Conservation (phyloP, 2,888 invertebrate genomes). For the Lochmaea capreae region DNA sequence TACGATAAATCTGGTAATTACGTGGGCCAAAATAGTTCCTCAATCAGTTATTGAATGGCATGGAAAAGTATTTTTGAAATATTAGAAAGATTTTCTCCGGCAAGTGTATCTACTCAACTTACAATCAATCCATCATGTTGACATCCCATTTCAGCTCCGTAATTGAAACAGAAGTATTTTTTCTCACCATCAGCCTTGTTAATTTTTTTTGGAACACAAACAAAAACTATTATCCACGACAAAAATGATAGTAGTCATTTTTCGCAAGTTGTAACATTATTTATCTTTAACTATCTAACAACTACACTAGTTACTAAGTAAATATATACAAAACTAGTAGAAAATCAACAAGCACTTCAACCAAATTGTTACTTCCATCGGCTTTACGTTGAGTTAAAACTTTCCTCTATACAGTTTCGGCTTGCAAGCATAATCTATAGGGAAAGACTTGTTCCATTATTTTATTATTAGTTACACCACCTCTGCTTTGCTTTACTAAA, state of each 20-base stretch:
- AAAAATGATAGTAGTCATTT: no score
- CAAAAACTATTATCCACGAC: not conserved
- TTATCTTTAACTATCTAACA: no score
- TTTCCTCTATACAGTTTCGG: conserved; percentile 3
- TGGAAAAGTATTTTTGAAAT: no score
- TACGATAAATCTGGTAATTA: no score
- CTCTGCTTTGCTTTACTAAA: conserved; percentile 25
- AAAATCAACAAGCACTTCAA: conserved; percentile 2
- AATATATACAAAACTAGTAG: not conserved
- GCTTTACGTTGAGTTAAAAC: not conserved
- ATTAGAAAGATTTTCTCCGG: not conserved
- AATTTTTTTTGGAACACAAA: not conserved
- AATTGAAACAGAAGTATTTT: not conserved
- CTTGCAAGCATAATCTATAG: conserved; percentile 1
- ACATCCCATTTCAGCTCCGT: not conserved
- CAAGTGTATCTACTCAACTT: not conserved
- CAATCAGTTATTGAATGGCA: no score
- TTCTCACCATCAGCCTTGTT: not conserved
- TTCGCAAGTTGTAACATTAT: no score
- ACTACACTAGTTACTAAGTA: not conserved
- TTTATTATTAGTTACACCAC: conserved; percentile 26
- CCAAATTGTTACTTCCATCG: conserved; percentile 1
- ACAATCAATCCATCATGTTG: not conserved
- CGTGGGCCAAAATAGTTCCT: no score
- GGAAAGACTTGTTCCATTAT: conserved; percentile 24